Conservation (phyloP, 2,113 vertebrate genomes). For the Lota lota region DNA sequence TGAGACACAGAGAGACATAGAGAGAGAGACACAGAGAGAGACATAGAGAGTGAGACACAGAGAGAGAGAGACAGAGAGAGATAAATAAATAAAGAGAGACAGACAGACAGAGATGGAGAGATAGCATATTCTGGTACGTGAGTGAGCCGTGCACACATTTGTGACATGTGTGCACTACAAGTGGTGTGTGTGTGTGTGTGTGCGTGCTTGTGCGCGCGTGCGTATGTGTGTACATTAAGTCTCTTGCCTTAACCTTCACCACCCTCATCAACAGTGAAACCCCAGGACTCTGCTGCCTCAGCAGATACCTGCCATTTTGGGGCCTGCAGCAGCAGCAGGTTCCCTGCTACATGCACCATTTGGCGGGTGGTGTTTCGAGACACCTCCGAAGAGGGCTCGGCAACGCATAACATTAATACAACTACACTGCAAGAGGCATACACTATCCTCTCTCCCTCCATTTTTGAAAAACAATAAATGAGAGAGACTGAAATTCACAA, state of each 20-base stretch:
- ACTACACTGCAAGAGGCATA: constrained; percentile 19
- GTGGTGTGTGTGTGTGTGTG: neutral
- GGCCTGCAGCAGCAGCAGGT: constrained; percentile 21
- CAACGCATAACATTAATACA: constrained; percentile 34
- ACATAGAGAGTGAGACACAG: neutral
- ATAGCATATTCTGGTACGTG: neutral
- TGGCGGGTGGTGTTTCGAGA: constrained; percentile 27
- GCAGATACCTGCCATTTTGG: constrained; percentile 41
- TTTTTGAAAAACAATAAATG: no score
- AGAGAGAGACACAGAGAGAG: neutral
- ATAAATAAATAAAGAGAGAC: no score
- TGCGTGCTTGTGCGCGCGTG: neutral
- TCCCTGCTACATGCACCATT: constrained; percentile 12
- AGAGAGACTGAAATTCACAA: no score
- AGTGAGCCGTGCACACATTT: neutral
- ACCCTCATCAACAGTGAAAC: neutral
- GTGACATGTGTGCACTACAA: neutral
- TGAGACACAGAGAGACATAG: no score
- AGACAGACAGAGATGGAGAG: neutral
- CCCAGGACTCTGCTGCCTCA: constrained; percentile 41
- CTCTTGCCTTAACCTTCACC: no score
- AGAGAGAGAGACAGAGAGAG: no score
- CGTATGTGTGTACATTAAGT: constrained; percentile 10
- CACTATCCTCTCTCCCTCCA: no score
- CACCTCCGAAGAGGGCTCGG: constrained; percentile 26